These are phyloP conservation scores for Lasius fuliginosus DNA, from an alignment of 2,888 invertebrate species.

Conservation along the genomic window DNA sequence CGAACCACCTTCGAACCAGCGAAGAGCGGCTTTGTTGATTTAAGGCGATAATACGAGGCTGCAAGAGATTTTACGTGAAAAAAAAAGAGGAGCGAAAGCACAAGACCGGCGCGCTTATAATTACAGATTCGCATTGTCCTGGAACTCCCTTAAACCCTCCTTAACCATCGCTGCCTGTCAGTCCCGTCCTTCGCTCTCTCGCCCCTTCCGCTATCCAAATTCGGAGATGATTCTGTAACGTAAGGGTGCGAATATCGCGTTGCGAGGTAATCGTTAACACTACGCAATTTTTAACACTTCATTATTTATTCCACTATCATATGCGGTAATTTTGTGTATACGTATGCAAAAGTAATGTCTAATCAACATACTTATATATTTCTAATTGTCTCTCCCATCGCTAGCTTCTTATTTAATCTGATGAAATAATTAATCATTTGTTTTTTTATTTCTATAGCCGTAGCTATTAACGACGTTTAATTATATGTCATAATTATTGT, in stretches of 20 bases:
- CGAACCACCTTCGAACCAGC: constrained; percentile 63
- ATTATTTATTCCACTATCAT: constrained; percentile 39
- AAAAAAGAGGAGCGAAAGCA: constrained; percentile 70
- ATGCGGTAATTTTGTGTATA: not conserved
- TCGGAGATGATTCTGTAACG: constrained; percentile 71
- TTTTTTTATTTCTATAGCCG: not conserved
- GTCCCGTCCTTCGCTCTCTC: constrained; percentile 55
- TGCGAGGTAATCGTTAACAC: constrained; percentile 28
- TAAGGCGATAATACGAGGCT: constrained; percentile 84
- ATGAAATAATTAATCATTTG: constrained; percentile 7
- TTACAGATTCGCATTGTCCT: constrained; percentile 83
- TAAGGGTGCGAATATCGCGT: constrained; percentile 35
- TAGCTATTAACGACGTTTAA: not conserved
- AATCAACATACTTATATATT: constrained; percentile 2
- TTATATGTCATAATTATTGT: constrained; percentile 10
- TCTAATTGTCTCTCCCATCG: not conserved
- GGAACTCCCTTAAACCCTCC: constrained; percentile 77
- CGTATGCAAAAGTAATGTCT: constrained; percentile 7
- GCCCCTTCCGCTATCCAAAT: not conserved
- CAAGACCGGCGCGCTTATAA: constrained; percentile 79
- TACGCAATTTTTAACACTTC: constrained; percentile 22
- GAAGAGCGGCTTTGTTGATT: constrained; percentile 83
- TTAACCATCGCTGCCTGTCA: constrained; percentile 79
- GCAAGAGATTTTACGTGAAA: constrained; percentile 79
- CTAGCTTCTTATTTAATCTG: not conserved